Conservation (phyloP, 1,140 invertebrate genomes). For the Periplaneta americana region DNA sequence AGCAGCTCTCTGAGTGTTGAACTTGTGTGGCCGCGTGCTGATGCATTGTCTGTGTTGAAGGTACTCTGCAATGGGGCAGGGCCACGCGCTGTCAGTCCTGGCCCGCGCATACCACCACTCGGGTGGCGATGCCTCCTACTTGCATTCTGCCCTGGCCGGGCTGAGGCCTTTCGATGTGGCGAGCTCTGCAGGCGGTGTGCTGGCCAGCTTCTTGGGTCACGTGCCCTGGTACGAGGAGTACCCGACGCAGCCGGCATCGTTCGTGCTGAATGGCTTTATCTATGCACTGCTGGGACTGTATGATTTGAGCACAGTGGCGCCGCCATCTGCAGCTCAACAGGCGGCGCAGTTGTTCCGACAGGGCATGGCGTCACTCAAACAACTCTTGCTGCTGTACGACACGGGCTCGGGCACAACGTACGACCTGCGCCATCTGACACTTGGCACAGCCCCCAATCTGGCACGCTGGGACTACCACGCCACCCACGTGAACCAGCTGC, state of each 20-base stretch:
- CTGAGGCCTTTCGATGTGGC: constrained; percentile 72
- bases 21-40: too few species aligned
- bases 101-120: constrained; percentile 83
- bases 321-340: constrained; percentile 52
- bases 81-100: constrained; percentile 91
- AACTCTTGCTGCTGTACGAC: constrained; percentile 87
- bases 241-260: constrained; percentile 89
- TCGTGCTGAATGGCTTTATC: constrained; percentile 98
- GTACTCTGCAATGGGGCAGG: constrained; percentile 97
- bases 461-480: constrained; percentile 97
- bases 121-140: constrained; percentile 65
- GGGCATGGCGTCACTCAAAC: constrained; percentile 85
- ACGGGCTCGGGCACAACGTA: constrained; percentile 95
- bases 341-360: constrained; percentile 73
- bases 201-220: constrained; percentile 75
- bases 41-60: constrained; percentile 38
- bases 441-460: constrained; percentile 86
- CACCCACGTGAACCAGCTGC: constrained; percentile 94
- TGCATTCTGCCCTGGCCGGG: constrained; percentile 74
- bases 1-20: too few species aligned
- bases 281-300: constrained; percentile 95
- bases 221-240: constrained; percentile 97
- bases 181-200: constrained; percentile 71
- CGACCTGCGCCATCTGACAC: constrained; percentile 88
- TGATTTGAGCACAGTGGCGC: constrained; percentile 73